Percentiles rank a stretch among this genome's conserved stretches.
phyloP scores from a whole-genome alignment of 2,888 invertebrate species.

The Yponomeuta malinellus region DNA sequence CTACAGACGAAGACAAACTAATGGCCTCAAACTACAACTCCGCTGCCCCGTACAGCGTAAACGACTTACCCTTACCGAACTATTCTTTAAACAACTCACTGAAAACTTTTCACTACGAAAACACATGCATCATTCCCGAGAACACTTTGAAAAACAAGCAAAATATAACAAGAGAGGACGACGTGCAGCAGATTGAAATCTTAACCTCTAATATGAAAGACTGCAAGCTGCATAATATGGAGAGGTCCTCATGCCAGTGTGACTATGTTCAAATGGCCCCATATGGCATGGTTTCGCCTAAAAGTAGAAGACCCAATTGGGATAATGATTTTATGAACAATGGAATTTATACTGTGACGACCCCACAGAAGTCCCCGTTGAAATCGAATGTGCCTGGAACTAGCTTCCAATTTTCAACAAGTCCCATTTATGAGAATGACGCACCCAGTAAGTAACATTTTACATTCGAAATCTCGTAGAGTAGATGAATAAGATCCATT shows the following conservation, averaged over 20 bases:
- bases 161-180: conserved; percentile 61
- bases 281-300: conserved; percentile 61
- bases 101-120: conserved; percentile 69
- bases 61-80: conserved; percentile 75
- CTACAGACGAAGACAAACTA: conserved; percentile 69
- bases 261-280: conserved; percentile 68
- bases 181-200: conserved; percentile 66
- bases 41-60: conserved; percentile 52
- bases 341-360: conserved; percentile 64
- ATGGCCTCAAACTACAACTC: conserved; percentile 62
- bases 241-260: conserved; percentile 61
- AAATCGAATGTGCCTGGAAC: conserved; percentile 60
- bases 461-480: too few relatives aligned
- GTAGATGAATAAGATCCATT: too few relatives aligned
- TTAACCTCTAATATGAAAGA: conserved; percentile 65
- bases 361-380: conserved; percentile 61
- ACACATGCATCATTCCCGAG: conserved; percentile 66
- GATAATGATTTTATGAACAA: conserved; percentile 60
- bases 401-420: conserved; percentile 64
- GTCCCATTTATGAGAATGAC: conserved; percentile 67
- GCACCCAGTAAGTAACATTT: conserved; percentile 45
- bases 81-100: conserved; percentile 76
- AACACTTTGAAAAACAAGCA: conserved; percentile 63
- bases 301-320: conserved; percentile 57
- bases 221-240: conserved; percentile 64